These are phyloP conservation scores for Sinodicranocentrus sp. DNA, from an alignment of 2,888 invertebrate genomes.

Conservation along the genomic window DNA sequence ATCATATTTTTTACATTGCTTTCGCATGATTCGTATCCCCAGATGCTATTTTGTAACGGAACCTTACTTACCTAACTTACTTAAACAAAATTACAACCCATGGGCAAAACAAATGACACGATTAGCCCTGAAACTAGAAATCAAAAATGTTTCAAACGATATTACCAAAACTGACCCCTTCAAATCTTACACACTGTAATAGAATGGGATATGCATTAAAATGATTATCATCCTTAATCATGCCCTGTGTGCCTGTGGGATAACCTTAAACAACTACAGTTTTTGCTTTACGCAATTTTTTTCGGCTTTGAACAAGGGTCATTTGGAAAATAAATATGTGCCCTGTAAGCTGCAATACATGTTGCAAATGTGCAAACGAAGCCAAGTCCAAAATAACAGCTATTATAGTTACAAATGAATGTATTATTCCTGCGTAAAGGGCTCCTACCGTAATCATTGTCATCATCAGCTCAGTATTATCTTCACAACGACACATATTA, in stretches of 20 bases:
- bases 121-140: constrained; percentile 26
- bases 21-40: too few relatives aligned
- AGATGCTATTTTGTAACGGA: too few relatives aligned
- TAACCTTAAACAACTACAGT: too few relatives aligned
- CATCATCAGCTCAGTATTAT: constrained; percentile 11
- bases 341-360: background rate
- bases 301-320: background rate
- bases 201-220: too few relatives aligned
- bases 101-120: constrained; percentile 2
- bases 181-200: too few relatives aligned
- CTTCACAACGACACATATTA: background rate
- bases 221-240: too few relatives aligned
- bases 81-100: too few relatives aligned
- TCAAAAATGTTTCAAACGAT: background rate
- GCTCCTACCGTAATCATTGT: background rate
- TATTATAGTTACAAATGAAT: constrained; percentile 4
- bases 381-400: constrained; percentile 12
- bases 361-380: background rate
- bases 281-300: background rate
- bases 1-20: too few relatives aligned
- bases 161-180: too few relatives aligned
- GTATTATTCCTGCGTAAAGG: background rate
- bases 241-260: too few relatives aligned
- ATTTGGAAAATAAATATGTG: background rate
- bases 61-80: too few relatives aligned